Percentiles rank a stretch among this genome's conserved stretches.
phyloP scores from a whole-genome alignment of 2,888 invertebrate species.

The Cephus spinipes region DNA sequence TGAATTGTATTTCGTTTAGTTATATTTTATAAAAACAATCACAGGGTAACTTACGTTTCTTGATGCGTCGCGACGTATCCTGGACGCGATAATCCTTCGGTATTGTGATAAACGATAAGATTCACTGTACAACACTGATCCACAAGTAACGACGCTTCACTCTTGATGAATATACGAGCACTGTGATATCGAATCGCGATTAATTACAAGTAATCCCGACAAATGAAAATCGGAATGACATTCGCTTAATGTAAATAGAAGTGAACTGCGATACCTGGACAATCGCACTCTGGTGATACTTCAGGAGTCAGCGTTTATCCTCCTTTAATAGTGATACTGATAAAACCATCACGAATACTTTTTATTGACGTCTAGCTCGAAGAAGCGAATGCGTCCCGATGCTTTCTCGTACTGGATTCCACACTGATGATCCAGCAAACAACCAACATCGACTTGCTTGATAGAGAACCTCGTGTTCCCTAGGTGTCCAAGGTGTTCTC shows the following conservation, averaged over 20 bases:
- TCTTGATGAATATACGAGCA: background rate
- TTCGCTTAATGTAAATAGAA: background rate
- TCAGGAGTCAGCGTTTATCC: background rate
- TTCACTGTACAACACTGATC: background rate
- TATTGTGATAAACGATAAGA: background rate
- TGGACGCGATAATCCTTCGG: conserved; percentile 7
- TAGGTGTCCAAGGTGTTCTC: background rate
- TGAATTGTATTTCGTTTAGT: background rate
- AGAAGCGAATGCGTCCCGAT: background rate
- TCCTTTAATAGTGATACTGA: background rate
- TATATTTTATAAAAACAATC: background rate
- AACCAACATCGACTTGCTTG: background rate
- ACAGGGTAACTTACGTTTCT: background rate
- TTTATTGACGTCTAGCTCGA: background rate
- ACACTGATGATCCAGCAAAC: background rate
- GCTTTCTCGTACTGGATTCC: background rate
- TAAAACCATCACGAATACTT: background rate
- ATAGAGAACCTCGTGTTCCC: background rate
- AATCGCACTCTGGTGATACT: background rate
- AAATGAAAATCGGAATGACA: background rate
- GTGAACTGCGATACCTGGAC: background rate
- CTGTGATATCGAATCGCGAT: background rate
- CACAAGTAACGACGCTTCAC: background rate
- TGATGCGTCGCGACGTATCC: background rate
- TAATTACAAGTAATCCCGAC: background rate